phyloP scores from a whole-genome alignment of 2,888 invertebrate species.

The Thelaira solivaga region DNA sequence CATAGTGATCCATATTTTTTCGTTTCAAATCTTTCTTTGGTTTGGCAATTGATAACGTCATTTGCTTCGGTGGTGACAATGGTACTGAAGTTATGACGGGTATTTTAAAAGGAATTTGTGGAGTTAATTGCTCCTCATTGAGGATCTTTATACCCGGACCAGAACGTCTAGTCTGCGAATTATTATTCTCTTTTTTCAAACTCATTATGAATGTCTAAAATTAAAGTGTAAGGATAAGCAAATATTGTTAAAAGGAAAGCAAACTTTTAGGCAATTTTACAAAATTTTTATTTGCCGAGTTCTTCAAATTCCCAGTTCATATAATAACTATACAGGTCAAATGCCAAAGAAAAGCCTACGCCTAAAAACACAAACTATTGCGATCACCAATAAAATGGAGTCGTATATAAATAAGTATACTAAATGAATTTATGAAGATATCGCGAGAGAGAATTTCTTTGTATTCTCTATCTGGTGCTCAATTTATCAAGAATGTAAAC shows the following conservation, averaged over 20 bases:
- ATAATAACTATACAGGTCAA: constrained; percentile 36
- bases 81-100: constrained; percentile 53
- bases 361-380: constrained; percentile 62
- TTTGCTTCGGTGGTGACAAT: constrained; percentile 61
- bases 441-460: background rate
- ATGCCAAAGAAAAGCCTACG: constrained; percentile 53
- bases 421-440: constrained; percentile 24
- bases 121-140: constrained; percentile 63
- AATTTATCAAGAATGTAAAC: background rate
- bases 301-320: constrained; percentile 59
- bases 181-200: background rate
- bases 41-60: constrained; percentile 65
- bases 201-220: constrained; percentile 28
- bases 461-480: background rate
- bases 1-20: constrained; percentile 72
- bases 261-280: constrained; percentile 53
- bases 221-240: constrained; percentile 56
- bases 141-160: constrained; percentile 65
- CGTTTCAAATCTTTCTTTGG: constrained; percentile 65
- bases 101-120: constrained; percentile 12
- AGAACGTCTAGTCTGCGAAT: background rate
- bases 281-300: constrained; percentile 2
- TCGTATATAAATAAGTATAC: constrained; percentile 35
- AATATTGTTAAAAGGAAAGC: constrained; percentile 34
- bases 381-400: constrained; percentile 55